A percentile compares a stretch with the other conserved stretches of the same genome.
Evolutionary conservation across 1,140 invertebrate genomes (phyloP).

Genomic region (Vanessa atalanta): DNA sequence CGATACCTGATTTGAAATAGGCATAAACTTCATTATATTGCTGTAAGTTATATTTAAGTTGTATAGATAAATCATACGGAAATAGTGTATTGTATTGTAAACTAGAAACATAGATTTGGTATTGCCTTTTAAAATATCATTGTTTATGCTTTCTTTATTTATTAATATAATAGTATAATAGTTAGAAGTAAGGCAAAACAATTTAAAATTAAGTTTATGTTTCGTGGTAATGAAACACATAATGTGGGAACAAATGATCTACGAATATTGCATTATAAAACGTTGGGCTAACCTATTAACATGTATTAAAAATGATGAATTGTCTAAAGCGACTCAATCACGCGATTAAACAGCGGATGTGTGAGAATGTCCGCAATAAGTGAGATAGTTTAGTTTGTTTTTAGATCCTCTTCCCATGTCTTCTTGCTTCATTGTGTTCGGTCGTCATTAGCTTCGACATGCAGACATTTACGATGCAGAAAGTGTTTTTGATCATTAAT

Average conservation of each 20-base stretch:
- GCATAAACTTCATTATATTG: conserved; percentile 3
- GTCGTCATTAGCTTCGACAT: conserved; percentile 41
- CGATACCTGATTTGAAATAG: not conserved
- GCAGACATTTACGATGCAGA: conserved; percentile 27
- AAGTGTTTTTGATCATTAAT: conserved; percentile 31
- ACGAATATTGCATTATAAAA: not conserved
- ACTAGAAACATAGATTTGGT: too few species aligned
- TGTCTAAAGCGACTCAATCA: conserved; percentile 54
- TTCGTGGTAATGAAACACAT: not conserved
- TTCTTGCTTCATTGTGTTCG: conserved; percentile 46
- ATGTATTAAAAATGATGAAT: conserved; percentile 53
- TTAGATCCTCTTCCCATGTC: conserved; percentile 40
- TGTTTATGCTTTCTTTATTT: too few species aligned
- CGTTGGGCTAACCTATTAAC: conserved; percentile 36
- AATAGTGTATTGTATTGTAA: too few species aligned
- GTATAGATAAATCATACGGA: too few species aligned
- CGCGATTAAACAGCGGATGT: conserved; percentile 63
- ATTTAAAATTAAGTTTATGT: too few species aligned
- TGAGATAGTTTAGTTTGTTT: conserved; percentile 48
- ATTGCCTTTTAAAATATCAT: too few species aligned
- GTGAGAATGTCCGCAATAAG: conserved; percentile 58
- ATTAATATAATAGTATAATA: too few species aligned
- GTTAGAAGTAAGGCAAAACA: too few species aligned
- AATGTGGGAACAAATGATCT: not conserved
- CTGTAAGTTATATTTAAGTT: too few species aligned